These are phyloP conservation scores for Hoplias malabaricus DNA, from an alignment of 2,113 vertebrate genomes.

Conservation along the genomic window DNA sequence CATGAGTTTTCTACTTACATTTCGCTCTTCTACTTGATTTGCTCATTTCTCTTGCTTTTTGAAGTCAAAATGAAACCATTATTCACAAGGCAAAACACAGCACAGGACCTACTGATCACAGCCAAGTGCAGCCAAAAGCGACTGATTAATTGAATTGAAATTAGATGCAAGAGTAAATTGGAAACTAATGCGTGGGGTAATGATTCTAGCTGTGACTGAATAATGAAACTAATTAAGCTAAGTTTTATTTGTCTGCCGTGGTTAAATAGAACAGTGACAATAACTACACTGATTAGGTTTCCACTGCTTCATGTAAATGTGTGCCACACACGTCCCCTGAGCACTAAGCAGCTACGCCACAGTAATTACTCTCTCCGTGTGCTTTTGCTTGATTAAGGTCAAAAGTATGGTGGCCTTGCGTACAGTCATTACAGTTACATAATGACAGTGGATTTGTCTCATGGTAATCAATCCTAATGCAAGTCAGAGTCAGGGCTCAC, in stretches of 20 bases:
- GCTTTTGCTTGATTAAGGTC: background rate
- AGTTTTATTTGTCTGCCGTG: background rate
- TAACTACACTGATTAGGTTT: background rate
- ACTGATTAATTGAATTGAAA: no score
- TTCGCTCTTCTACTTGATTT: background rate
- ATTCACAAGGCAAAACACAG: no score
- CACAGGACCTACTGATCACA: no score
- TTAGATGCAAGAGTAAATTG: background rate
- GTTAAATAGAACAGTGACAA: background rate
- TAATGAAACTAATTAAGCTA: background rate
- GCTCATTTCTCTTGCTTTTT: background rate
- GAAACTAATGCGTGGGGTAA: background rate
- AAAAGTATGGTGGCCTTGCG: background rate
- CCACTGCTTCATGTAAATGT: background rate
- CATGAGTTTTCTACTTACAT: no score
- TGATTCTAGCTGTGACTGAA: background rate
- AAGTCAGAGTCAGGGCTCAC: background rate
- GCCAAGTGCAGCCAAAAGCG: no score
- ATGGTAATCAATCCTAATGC: background rate
- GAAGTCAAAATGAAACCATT: no score
- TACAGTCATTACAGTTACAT: constrained; percentile 9
- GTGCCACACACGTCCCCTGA: background rate
- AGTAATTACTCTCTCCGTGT: background rate
- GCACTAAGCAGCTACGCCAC: background rate
- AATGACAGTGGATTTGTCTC: background rate